These are phyloP conservation scores for Conus ventricosus DNA, from an alignment of 1,140 invertebrate genomes.

Conservation along the genomic window DNA sequence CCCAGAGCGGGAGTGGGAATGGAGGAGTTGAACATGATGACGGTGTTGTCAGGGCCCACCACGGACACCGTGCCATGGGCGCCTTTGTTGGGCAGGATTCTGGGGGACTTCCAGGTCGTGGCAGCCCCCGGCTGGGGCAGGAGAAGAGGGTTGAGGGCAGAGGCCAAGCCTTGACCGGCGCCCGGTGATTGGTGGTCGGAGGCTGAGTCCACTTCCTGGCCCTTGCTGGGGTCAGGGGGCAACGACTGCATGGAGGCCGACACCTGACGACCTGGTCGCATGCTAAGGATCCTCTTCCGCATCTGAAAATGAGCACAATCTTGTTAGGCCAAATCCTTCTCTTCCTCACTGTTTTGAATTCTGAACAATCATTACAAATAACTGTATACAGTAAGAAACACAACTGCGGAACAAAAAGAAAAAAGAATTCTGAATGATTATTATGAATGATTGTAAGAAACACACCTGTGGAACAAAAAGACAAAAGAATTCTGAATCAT, in stretches of 20 bases:
- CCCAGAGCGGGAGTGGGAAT: not conserved
- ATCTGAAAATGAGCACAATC: not conserved
- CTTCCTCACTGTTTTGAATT: no score
- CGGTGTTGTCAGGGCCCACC: constrained; percentile 35
- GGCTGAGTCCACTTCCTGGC: not conserved
- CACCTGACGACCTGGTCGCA: not conserved
- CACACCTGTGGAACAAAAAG: no score
- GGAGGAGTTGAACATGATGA: constrained; percentile 25
- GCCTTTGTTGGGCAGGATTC: not conserved
- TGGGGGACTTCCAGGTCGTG: not conserved
- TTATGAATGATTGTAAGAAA: no score
- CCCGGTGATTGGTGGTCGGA: not conserved
- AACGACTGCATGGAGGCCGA: not conserved
- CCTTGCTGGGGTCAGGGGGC: not conserved
- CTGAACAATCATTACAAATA: no score
- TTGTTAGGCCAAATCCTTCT: no score
- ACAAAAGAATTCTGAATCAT: no score
- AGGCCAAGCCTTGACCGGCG: no score
- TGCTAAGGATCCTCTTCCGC: constrained; percentile 11
- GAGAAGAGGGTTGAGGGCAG: no score
- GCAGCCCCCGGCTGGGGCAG: not conserved
- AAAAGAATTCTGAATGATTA: no score
- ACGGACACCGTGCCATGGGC: constrained; percentile 32
- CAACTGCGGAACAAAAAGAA: no score
- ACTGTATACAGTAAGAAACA: no score